phyloP scores from a whole-genome alignment of 2,797 vertebrate species.

The Lophotriccus pileatus region DNA sequence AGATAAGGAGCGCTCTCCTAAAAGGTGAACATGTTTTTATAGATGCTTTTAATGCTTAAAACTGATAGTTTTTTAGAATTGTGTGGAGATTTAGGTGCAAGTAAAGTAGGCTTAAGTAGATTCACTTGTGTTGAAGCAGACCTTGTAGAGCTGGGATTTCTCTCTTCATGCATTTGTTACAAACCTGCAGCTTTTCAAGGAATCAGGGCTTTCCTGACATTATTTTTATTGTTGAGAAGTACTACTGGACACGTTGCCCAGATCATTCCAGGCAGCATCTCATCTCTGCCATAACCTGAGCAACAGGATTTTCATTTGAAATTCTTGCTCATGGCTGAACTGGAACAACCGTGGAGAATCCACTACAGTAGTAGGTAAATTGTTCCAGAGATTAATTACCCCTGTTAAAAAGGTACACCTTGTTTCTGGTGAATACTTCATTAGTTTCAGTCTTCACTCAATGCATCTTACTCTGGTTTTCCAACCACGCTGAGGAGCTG shows the following conservation, averaged over 20 bases:
- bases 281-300: not conserved
- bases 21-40: not conserved
- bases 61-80: not conserved
- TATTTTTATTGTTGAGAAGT: not conserved
- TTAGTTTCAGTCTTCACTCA: not conserved
- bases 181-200: not conserved
- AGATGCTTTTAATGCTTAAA: not conserved
- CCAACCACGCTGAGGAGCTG: accelerated
- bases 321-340: not conserved
- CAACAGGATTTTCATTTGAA: not conserved
- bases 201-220: not conserved
- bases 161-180: not conserved
- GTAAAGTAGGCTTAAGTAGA: not conserved
- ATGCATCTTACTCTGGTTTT: not conserved
- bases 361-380: not conserved
- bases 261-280: not conserved
- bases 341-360: not conserved
- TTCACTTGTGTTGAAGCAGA: not conserved
- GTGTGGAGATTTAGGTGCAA: not conserved
- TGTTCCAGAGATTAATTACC: not conserved
- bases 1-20: not conserved
- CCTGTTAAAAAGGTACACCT: not conserved
- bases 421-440: not conserved
- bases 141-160: not conserved
- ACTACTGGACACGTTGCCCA: not conserved